Evolutionary conservation across 2,113 vertebrate species (phyloP).

Genomic region (Corynorhinus townsendii): DNA sequence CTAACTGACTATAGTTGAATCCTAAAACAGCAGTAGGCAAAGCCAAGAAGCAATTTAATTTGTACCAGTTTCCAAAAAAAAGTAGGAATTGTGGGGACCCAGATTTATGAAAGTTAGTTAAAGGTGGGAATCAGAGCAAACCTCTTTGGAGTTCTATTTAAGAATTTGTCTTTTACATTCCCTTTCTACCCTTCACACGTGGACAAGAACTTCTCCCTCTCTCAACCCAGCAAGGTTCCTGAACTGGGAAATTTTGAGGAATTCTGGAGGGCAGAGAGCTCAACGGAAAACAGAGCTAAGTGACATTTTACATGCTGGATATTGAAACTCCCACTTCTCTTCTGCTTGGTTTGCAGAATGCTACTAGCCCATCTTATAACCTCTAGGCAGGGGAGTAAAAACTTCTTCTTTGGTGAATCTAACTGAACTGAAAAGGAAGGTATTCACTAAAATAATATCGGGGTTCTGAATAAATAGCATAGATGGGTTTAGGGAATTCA

Average conservation of each 20-base stretch:
- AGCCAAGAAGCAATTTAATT: background rate
- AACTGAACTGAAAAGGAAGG: background rate
- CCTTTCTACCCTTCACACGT: background rate
- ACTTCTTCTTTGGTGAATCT: background rate
- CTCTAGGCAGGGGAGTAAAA: background rate
- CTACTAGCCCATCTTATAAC: background rate
- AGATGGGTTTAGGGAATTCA: background rate
- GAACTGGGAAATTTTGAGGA: background rate
- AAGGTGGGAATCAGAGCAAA: background rate
- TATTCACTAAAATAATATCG: background rate
- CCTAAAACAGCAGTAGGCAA: background rate
- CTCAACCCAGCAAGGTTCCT: background rate
- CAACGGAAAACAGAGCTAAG: background rate
- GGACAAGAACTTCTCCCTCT: background rate
- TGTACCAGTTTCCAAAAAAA: background rate
- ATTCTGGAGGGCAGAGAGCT: background rate
- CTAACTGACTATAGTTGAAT: background rate
- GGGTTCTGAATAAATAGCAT: background rate
- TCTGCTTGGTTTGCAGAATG: background rate
- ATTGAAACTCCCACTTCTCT: background rate
- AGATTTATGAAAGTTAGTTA: background rate
- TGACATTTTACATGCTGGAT: background rate
- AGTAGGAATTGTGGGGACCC: background rate
- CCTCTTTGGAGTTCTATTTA: background rate
- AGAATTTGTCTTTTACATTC: background rate